Percentiles rank a stretch among this genome's conserved stretches.
Conservation (phyloP, 2,888 invertebrate genomes). For the Phorcus lineatus region DNA sequence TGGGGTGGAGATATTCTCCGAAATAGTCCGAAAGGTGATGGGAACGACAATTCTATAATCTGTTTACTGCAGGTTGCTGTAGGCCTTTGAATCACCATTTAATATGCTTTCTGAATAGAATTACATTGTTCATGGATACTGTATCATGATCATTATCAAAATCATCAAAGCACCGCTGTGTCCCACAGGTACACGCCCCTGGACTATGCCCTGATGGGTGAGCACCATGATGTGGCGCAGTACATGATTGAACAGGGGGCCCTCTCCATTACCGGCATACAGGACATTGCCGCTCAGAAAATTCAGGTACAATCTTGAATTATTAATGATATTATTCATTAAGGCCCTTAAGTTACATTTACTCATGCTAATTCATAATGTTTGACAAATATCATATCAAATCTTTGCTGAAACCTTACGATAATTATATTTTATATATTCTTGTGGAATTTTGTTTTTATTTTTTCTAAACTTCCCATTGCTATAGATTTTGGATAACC, state of each 20-base stretch:
- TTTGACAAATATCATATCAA: background rate
- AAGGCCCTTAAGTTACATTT: too few species aligned
- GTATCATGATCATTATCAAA: background rate
- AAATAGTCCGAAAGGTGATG: too few species aligned
- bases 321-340: too few species aligned
- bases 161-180: background rate
- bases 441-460: too few species aligned
- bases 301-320: conserved; percentile 64
- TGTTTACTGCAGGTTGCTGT: background rate
- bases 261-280: conserved; percentile 74
- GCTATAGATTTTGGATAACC: background rate
- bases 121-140: too few species aligned
- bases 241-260: conserved; percentile 75
- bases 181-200: conserved; percentile 71
- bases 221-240: conserved; percentile 74
- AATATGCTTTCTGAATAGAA: too few species aligned
- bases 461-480: too few species aligned
- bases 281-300: conserved; percentile 75
- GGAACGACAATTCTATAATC: background rate
- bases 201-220: conserved; percentile 75
- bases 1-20: too few species aligned
- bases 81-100: too few species aligned
- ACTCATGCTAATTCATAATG: too few species aligned
- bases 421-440: too few species aligned
- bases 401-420: background rate